Base-by-base conservation (phyloP, 2,113 vertebrate genomes). In the Amia ocellicauda region DNA sequence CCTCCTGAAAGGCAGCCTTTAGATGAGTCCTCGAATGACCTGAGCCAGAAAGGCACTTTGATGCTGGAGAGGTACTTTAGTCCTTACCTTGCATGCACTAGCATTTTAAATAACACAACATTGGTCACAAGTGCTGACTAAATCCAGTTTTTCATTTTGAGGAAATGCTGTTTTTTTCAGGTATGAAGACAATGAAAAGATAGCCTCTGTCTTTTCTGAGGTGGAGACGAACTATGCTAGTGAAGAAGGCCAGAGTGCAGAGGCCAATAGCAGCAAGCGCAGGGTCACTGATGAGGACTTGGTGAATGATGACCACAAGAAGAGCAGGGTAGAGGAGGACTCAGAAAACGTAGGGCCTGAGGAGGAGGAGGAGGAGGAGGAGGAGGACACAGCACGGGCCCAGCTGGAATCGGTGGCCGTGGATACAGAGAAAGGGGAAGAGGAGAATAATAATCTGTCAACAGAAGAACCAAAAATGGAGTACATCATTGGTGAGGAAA, bases 301-400 rank as follows among this genome's bases (percentile, higher is more conserved):
- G 56, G 43, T 66, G 31, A 87, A 85, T 57, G 86, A 93, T 23
- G 83, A 87, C 57, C 79, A 71, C 2, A 90, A 90, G 52, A 92
- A 89, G 63, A 90, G 81, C 73, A 72, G 80, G 42, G 76, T 83
- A 69, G 86, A 88, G 3, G 49, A 54, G 58, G 31, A 5, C 31
- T 36, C 5, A 5, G 31, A 36, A 11, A 36, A 11, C 31, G 31
- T 11, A 7, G 31, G 31, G 31, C 31, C 31, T 36, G 31, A 36
- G 31, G 65, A 5, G 1, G 55, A 50, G 0, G 27, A 36, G 55
- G 73, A 75, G 50, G 13, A 26, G 0, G 56, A 50, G 55, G 76
- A 69, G 26, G 20, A 9, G 7, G 23, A 43, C 42, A 42, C 13
- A 11, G 1, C 24, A 56, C 17, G 49, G 45, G 2, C 41, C 24